Evolutionary conservation across 2,113 vertebrate species (phyloP).

Genomic region (Triplophysa dalaica): DNA sequence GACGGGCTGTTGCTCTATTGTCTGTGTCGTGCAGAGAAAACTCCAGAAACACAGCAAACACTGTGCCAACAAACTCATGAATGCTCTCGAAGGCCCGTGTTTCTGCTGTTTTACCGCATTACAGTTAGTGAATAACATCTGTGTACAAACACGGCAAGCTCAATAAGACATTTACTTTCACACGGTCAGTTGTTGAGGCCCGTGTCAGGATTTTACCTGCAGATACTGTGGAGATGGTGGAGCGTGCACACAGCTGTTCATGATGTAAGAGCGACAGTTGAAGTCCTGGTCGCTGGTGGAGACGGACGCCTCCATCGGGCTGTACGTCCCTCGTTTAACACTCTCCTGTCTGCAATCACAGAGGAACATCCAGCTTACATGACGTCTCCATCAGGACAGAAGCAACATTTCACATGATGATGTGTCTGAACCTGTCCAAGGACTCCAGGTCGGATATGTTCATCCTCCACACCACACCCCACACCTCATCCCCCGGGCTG

Average conservation of each 20-base stretch:
- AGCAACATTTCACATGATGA: no score
- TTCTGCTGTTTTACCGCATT: no score
- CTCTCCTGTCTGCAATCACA: slow-evolving; percentile 81
- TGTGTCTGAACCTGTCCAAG: slow-evolving; percentile 75
- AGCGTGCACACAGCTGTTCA: slow-evolving; percentile 80
- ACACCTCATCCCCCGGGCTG: slow-evolving; percentile 85
- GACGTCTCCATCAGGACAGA: neutral
- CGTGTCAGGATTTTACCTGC: slow-evolving; percentile 68
- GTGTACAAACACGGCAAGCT: no score
- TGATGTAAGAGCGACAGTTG: slow-evolving; percentile 85
- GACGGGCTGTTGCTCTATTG: slow-evolving; percentile 38
- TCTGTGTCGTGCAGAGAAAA: slow-evolving; percentile 44
- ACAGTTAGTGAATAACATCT: no score
- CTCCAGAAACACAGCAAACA: slow-evolving; percentile 45
- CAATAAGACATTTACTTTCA: no score
- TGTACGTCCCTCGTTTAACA: slow-evolving; percentile 79
- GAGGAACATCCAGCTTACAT: neutral
- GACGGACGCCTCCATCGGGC: slow-evolving; percentile 79
- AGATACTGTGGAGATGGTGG: slow-evolving; percentile 89
- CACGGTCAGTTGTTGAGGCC: no score
- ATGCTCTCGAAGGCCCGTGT: no score
- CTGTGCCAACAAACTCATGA: slow-evolving; percentile 33
- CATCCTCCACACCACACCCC: slow-evolving; percentile 91
- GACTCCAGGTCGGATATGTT: slow-evolving; percentile 76
- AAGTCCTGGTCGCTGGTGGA: slow-evolving; percentile 71